Evolutionary conservation across 2,797 vertebrate genomes (phyloP).

Genomic region (Chaetodon trifasciatus): DNA sequence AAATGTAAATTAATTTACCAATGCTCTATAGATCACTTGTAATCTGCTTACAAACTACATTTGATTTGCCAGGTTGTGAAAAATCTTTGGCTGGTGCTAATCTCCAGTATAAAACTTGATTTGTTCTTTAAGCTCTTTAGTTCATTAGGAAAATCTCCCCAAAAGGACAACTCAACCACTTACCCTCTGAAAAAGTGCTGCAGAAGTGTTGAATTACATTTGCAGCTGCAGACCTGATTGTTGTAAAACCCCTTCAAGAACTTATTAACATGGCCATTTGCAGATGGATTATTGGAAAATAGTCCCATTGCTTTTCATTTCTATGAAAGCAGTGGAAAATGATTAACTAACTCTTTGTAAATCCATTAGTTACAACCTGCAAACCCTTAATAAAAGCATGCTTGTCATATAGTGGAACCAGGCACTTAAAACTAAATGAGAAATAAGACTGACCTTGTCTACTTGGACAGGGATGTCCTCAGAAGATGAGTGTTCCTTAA

Average conservation of each 20-base stretch:
- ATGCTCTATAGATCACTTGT: not conserved
- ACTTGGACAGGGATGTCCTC: constrained; percentile 71
- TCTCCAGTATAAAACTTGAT: not conserved
- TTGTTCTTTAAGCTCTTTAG: not conserved
- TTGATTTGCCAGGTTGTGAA: not conserved
- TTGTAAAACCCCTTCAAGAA: not conserved
- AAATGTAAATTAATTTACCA: not conserved
- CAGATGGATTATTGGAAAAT: not conserved
- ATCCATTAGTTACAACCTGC: not conserved
- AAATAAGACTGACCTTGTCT: constrained; percentile 80
- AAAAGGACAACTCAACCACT: not conserved
- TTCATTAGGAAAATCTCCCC: not conserved
- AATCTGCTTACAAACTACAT: not conserved
- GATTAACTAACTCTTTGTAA: not conserved
- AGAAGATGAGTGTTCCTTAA: constrained; percentile 41
- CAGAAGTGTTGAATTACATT: constrained; percentile 12
- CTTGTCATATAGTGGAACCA: not conserved
- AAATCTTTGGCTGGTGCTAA: not conserved
- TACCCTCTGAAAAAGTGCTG: not conserved
- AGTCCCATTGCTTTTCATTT: not conserved
- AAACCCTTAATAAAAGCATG: not conserved
- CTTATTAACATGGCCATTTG: not conserved
- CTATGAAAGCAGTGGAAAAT: not conserved
- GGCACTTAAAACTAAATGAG: not conserved
- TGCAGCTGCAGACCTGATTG: not conserved